These are phyloP conservation scores for Uloborus diversus DNA, from an alignment of 1,140 invertebrate species.

Conservation along the genomic window DNA sequence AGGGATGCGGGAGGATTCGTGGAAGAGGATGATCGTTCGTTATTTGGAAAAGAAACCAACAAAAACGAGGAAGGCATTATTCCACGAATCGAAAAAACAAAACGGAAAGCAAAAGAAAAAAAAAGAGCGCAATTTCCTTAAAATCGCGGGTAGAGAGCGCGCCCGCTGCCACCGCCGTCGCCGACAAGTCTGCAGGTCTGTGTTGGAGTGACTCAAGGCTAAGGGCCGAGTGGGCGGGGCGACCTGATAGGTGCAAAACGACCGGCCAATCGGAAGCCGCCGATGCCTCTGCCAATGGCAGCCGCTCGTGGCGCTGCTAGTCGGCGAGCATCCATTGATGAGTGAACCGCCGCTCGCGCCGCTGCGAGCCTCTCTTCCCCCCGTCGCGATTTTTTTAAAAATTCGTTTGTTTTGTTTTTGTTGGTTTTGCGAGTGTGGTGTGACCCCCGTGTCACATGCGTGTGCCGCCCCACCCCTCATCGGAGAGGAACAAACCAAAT, in stretches of 20 bases:
- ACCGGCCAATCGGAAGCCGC: conserved; percentile 27
- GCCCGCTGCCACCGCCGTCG: conserved; percentile 4
- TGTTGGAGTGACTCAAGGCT: conserved; percentile 44
- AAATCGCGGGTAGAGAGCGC: conserved; percentile 29
- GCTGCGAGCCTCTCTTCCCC: conserved; percentile 45
- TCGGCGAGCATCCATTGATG: conserved; percentile 50
- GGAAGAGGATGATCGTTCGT: conserved; percentile 3
- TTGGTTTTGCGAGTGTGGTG: background rate
- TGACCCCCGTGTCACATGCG: background rate
- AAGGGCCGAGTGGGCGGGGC: conserved; percentile 30
- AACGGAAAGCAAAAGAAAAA: conserved; percentile 6
- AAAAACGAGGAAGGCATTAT: conserved; percentile 7
- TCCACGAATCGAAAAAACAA: conserved; percentile 1
- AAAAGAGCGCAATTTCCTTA: conserved; percentile 36
- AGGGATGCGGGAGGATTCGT: background rate
- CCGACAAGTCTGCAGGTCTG: conserved; percentile 32
- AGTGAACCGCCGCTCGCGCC: conserved; percentile 50
- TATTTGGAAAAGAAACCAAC: background rate
- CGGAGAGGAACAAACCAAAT: no score
- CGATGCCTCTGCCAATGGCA: conserved; percentile 44
- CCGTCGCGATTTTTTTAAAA: conserved; percentile 37
- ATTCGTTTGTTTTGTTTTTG: conserved; percentile 43
- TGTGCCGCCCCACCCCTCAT: background rate
- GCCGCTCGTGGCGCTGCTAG: conserved; percentile 20
- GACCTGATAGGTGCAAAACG: conserved; percentile 54